Evolutionary conservation across 2,113 vertebrate genomes (phyloP).

Genomic region (Leptobrachium leishanense): DNA sequence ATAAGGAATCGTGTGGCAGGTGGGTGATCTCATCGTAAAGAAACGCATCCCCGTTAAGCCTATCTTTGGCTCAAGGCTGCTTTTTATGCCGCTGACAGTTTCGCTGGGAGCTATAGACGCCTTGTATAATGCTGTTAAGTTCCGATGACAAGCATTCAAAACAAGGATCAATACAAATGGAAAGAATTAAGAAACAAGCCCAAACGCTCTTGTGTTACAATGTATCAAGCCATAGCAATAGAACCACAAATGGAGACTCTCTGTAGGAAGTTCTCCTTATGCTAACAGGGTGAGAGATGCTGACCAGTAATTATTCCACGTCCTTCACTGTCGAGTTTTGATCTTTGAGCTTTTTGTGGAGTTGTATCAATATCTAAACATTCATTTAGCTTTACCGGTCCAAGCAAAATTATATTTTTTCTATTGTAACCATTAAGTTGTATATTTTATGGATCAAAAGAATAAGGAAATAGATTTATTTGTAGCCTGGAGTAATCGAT

Average conservation of each 20-base stretch:
- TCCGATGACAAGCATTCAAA: constrained; percentile 29
- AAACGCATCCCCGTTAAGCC: constrained; percentile 49
- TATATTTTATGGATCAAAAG: no score
- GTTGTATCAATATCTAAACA: no score
- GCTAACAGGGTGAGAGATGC: neutral
- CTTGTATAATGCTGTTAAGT: constrained; percentile 18
- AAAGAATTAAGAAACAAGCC: neutral
- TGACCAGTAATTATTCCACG: neutral
- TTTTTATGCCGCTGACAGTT: constrained; percentile 44
- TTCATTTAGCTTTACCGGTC: no score
- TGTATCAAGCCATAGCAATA: neutral
- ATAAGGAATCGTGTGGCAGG: constrained; percentile 60
- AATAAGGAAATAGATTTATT: no score
- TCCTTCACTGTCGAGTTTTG: neutral
- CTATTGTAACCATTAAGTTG: no score
- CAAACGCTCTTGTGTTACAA: neutral
- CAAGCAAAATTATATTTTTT: no score
- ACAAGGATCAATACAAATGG: constrained; percentile 38
- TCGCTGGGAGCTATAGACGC: constrained; percentile 26
- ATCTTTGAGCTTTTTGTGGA: neutral
- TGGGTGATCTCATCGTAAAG: constrained; percentile 57
- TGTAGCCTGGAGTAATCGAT: no score
- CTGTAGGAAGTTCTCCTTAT: neutral
- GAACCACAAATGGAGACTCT: neutral
- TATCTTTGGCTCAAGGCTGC: constrained; percentile 49